Conservation (phyloP, 1,140 invertebrate genomes). For the Eueides isabella region DNA sequence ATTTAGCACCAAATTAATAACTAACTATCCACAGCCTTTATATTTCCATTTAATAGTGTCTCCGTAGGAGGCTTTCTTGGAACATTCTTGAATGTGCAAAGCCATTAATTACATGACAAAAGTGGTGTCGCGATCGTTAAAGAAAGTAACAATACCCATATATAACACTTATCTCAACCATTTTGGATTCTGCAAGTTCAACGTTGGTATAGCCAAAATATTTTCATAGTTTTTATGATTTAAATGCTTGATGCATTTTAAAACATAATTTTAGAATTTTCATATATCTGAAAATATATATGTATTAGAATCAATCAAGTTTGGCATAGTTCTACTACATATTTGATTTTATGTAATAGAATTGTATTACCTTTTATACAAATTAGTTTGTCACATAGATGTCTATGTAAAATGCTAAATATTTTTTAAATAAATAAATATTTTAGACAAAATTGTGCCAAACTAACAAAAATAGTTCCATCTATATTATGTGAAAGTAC, state of each 20-base stretch:
- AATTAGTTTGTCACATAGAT: no score
- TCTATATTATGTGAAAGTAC: background rate
- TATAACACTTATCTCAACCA: slow-evolving; percentile 18
- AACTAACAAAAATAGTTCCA: background rate
- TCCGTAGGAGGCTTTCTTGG: slow-evolving; percentile 51
- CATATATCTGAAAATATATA: no score
- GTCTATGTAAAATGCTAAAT: no score
- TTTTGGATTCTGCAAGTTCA: slow-evolving; percentile 25
- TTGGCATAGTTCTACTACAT: no score
- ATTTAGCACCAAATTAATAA: slow-evolving; percentile 42
- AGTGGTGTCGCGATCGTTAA: slow-evolving; percentile 51
- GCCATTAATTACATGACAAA: slow-evolving; percentile 64
- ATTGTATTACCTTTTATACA: no score
- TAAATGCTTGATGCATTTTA: background rate
- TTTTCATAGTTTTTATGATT: background rate
- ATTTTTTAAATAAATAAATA: background rate
- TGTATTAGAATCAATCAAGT: no score
- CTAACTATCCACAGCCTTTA: slow-evolving; percentile 55
- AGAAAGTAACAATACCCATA: slow-evolving; percentile 36
- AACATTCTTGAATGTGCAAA: slow-evolving; percentile 44
- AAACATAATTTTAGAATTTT: background rate
- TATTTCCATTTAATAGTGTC: slow-evolving; percentile 53
- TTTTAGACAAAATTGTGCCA: background rate
- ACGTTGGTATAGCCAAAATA: background rate
- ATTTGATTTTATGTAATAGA: no score